Base-by-base conservation (phyloP, 2,888 invertebrate genomes). In the Tineola bisselliella region DNA sequence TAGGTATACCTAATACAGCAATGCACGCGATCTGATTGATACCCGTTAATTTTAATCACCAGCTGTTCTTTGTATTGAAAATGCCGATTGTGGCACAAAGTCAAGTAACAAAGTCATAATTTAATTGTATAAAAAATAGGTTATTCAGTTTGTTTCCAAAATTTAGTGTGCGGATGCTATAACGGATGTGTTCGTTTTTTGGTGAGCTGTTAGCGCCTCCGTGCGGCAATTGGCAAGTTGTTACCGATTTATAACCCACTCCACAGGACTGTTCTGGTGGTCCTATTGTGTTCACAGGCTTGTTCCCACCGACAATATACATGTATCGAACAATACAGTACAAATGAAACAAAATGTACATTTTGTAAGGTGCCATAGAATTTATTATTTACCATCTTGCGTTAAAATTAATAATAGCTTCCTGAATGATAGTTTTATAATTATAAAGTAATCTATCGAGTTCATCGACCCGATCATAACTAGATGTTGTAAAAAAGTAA, bases 131-230 rank as follows among this genome's bases (percentile, higher is more conserved):
- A 58, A 58, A 58, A 58, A 58, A 54, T 54, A 6, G 54, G 13
- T 48, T 48, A 48, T 56, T 18, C 56, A 56, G 33, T n/a, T 33
- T 30, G 33, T 33, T 58, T 58, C 54, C 33, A 33, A 69, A 67
- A 70, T 77, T 84, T 84, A 79, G 82, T 82, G 81, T 80, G 80
- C 83, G 86, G 86, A 86, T 86, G 84, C 74, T 70, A 87, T 74
- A 73, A 75, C 83, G 84, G 84, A 84, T 81, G 73, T 81, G 76
- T 69, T 77, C 72, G 76, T 77, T 76, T 76, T 76, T 73, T 74
- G 70, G 70, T 69, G 69, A 68, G 74, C 74, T 69, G 75, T 86
- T 86, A 82, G 78, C 84, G 86, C 84, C 86, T 83, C 84, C 77
- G 84, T 81, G 81, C 74, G 77, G 79, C 82, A 79, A 86, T 84